Conservation (phyloP, 2,113 vertebrate genomes). For the Halcyon malimbica region DNA sequence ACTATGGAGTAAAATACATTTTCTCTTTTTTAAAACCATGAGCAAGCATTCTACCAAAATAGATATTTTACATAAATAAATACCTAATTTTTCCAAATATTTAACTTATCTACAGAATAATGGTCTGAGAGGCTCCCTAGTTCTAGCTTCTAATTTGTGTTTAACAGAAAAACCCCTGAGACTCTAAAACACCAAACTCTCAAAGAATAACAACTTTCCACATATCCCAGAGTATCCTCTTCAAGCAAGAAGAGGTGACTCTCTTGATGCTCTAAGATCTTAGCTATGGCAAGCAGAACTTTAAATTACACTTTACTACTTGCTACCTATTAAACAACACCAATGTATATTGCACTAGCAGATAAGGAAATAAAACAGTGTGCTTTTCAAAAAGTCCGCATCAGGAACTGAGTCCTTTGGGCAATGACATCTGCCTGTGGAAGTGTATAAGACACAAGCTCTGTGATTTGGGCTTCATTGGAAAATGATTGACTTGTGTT, state of each 20-base stretch:
- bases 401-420: background rate
- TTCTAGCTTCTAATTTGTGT: background rate
- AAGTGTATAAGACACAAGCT: background rate
- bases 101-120: background rate
- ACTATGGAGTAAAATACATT: background rate
- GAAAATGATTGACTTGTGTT: slow-evolving; percentile 29
- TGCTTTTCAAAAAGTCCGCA: background rate
- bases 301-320: background rate
- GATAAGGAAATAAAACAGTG: background rate
- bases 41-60: background rate
- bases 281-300: background rate
- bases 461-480: background rate
- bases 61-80: background rate
- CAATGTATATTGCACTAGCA: background rate
- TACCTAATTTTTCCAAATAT: background rate
- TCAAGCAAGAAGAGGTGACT: background rate
- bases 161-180: background rate
- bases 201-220: background rate
- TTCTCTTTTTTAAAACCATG: background rate
- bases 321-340: background rate
- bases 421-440: background rate
- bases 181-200: background rate
- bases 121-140: background rate
- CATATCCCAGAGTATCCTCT: background rate
- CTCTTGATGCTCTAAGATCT: background rate